These are phyloP conservation scores for Nemotelus pantherinus DNA, from an alignment of 2,888 invertebrate species.

Conservation along the genomic window DNA sequence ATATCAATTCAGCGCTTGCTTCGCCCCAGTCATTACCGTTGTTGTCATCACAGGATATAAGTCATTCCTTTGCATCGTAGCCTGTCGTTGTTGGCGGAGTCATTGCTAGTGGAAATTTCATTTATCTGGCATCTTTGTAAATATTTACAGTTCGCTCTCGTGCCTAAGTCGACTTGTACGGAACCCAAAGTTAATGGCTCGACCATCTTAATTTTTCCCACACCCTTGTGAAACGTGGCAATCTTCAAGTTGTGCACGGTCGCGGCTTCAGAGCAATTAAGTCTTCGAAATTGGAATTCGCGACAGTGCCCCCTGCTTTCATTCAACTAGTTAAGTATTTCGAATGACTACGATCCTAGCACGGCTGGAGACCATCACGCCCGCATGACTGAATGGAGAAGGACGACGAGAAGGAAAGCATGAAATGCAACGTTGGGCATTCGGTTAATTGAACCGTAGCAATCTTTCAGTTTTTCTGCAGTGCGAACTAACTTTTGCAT, in stretches of 20 bases:
- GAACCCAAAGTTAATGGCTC: constrained; percentile 7
- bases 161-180: background rate
- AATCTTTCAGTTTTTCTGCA: too few relatives aligned
- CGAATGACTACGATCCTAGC: too few relatives aligned
- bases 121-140: constrained; percentile 41
- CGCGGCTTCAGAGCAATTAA: constrained; percentile 43
- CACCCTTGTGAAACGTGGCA: background rate
- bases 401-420: too few relatives aligned
- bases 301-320: constrained; percentile 18
- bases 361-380: too few relatives aligned
- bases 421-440: too few relatives aligned
- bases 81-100: background rate
- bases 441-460: too few relatives aligned
- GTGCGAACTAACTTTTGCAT: too few relatives aligned
- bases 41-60: constrained; percentile 31
- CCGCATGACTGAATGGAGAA: too few relatives aligned
- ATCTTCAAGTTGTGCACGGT: background rate
- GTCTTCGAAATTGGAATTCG: constrained; percentile 47
- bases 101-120: constrained; percentile 30
- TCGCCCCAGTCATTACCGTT: background rate
- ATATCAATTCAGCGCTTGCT: constrained; percentile 33
- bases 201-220: constrained; percentile 26
- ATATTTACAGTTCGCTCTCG: constrained; percentile 31
- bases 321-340: background rate
- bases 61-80: constrained; percentile 21